These are phyloP conservation scores for Strongylocentrotus purpuratus DNA, from an alignment of 35 echinoderm and acorn worm species.

Conservation along the genomic window DNA sequence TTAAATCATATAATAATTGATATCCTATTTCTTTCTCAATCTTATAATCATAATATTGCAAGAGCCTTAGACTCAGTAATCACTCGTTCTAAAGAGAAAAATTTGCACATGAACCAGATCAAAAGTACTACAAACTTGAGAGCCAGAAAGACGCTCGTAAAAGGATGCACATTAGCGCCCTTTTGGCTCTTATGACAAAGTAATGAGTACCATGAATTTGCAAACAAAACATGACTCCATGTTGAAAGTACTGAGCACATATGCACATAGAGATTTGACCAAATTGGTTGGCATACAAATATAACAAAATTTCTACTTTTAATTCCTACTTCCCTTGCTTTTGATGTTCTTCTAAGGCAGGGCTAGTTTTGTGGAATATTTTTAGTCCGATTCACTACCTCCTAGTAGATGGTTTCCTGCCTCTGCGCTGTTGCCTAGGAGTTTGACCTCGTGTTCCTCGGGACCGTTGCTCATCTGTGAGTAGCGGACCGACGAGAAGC, in stretches of 20 bases:
- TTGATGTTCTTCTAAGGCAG: no score
- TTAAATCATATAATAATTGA: not conserved
- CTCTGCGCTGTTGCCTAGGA: conserved; percentile 54
- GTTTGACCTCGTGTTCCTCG: conserved; percentile 74
- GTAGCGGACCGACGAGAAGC: conserved; percentile 60
- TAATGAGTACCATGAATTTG: not conserved
- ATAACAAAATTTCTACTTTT: not conserved
- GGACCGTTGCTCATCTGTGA: conserved; percentile 57
- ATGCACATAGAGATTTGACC: not conserved
- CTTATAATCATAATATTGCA: conserved; percentile 5
- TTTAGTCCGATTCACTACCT: conserved; percentile 16
- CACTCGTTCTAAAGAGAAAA: not conserved
- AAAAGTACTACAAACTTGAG: not conserved
- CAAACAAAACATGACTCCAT: not conserved
- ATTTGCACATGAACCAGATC: not conserved
- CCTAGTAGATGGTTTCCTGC: conserved; percentile 3
- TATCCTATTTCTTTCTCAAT: not conserved
- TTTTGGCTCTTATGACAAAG: no score
- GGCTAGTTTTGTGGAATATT: not conserved
- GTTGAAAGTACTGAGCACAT: not conserved
- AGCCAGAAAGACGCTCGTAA: no score
- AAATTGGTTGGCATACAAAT: not conserved
- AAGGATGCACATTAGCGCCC: no score
- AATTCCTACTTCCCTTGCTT: not conserved
- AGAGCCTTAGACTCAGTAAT: not conserved